A percentile compares a stretch with the other conserved stretches of the same genome.
These are phyloP conservation scores for Fistularia commersonii DNA, from an alignment of 2,797 vertebrate genomes.

Conservation along the genomic window DNA sequence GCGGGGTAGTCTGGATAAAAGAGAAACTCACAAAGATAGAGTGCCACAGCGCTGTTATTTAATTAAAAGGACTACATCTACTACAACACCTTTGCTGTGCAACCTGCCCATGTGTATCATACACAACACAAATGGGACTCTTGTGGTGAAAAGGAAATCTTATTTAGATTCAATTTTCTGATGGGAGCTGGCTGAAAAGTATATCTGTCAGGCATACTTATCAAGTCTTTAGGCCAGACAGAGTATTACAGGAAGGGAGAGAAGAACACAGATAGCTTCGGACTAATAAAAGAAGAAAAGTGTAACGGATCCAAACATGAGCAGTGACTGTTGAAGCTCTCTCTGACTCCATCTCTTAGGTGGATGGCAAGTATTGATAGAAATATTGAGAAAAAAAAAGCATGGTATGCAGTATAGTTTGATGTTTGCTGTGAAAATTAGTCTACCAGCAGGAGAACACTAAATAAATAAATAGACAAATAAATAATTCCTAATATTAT, in stretches of 20 bases:
- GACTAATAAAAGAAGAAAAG: slow-evolving; percentile 25
- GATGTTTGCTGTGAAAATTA: no score
- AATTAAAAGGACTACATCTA: slow-evolving; percentile 49
- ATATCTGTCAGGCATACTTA: slow-evolving; percentile 58
- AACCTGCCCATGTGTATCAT: slow-evolving; percentile 44
- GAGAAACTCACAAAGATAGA: slow-evolving; percentile 20
- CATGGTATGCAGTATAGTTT: no score
- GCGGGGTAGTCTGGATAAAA: slow-evolving; percentile 10
- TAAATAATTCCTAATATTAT: no score
- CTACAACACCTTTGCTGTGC: slow-evolving; percentile 21
- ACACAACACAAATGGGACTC: slow-evolving; percentile 32
- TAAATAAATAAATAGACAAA: no score
- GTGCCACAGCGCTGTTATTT: slow-evolving; percentile 33
- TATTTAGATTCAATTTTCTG: slow-evolving; percentile 81
- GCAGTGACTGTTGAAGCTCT: slow-evolving; percentile 1
- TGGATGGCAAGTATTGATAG: not conserved
- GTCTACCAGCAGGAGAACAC: no score
- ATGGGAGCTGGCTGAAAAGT: slow-evolving; percentile 62
- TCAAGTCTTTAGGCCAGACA: slow-evolving; percentile 47
- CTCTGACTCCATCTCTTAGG: not conserved
- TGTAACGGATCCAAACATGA: slow-evolving; percentile 12
- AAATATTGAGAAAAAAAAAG: no score
- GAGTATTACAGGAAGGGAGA: slow-evolving; percentile 23
- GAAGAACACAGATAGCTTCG: slow-evolving; percentile 17
- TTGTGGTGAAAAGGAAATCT: slow-evolving; percentile 54